Base-by-base conservation (phyloP, 1,140 invertebrate species). In the Hirudo medicinalis region DNA sequence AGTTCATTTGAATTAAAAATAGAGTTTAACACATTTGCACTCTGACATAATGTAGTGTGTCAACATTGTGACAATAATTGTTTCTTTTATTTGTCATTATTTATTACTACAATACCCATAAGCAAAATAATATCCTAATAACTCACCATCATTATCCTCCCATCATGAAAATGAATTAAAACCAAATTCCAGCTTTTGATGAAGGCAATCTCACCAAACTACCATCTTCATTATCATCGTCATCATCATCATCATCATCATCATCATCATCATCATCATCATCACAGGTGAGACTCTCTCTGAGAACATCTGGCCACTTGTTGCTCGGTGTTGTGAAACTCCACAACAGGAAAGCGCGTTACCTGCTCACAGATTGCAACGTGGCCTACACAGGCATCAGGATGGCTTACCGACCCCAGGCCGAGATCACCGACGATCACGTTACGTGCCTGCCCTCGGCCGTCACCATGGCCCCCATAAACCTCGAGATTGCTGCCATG, bases 361-460 rank as follows among this genome's bases (percentile, higher is more conserved):
- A 99, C 82, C 83, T 99, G 0, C 82, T 99, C 66, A 94, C 95
- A 27, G 97, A 99, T 82, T 99, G 97, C 83, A 99, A 99, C 90
- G 96, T 99, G 84, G 96, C 97, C 0, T 98, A 98, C 83, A 93
- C 99, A 57, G 99, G 99, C 84, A 99, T 99, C 76, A 99, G 81
- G 74, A 82, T 82, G 91, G 95, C 96, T 22, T 99, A 99, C 81
- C 85, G 94, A 76, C 94, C 95, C 43, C 94, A 94, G 20, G 94
- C 97, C 88, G 94, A 97, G 0, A 94, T 98, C 83, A 83, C 98
- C 69, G 93, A 94, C 0, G 94, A 98, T 81, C 94, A 96, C 76
- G 92, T 96, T 78, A 82, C 94, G 75, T 93, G 97, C 82, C 92
- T 92, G 43, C 92, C 92, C 67, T 93, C 91, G 83, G 92, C 93